Evolutionary conservation across 2,797 vertebrate species (phyloP).

Genomic region (Miichthys miiuy): DNA sequence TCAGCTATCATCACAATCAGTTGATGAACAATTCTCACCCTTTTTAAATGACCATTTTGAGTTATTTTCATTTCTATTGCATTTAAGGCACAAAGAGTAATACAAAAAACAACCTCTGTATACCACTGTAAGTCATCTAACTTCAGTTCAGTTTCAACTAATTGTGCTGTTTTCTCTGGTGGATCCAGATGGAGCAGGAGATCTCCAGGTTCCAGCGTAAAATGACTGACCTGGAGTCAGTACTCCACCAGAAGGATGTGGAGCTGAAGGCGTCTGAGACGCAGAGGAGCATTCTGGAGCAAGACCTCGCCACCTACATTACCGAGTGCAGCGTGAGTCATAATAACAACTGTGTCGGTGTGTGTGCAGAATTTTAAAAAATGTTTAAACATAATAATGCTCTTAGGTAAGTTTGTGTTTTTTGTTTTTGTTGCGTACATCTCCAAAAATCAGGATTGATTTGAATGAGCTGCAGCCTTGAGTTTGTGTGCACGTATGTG

Average conservation of each 20-base stretch:
- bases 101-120: neutral
- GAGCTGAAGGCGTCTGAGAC: constrained; percentile 99
- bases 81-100: neutral
- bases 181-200: constrained; percentile 96
- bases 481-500: constrained; percentile 46
- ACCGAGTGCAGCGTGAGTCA: constrained; percentile 98
- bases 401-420: neutral
- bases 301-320: constrained; percentile 99
- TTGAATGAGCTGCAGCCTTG: constrained; percentile 20
- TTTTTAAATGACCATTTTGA: constrained; percentile 4
- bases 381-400: neutral
- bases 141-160: neutral
- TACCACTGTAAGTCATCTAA: no score
- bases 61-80: neutral
- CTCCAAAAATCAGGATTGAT: neutral
- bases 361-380: constrained; percentile 3
- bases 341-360: constrained; percentile 27
- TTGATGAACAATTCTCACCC: neutral
- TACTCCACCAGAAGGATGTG: constrained; percentile 99
- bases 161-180: constrained; percentile 10
- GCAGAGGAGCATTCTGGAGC: constrained; percentile 97
- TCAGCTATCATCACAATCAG: neutral
- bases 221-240: constrained; percentile 99
- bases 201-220: constrained; percentile 98
- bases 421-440: constrained; percentile 1